These are phyloP conservation scores for Rambutsinella grinnellia DNA, from an alignment of 2,888 invertebrate species.

Conservation along the genomic window DNA sequence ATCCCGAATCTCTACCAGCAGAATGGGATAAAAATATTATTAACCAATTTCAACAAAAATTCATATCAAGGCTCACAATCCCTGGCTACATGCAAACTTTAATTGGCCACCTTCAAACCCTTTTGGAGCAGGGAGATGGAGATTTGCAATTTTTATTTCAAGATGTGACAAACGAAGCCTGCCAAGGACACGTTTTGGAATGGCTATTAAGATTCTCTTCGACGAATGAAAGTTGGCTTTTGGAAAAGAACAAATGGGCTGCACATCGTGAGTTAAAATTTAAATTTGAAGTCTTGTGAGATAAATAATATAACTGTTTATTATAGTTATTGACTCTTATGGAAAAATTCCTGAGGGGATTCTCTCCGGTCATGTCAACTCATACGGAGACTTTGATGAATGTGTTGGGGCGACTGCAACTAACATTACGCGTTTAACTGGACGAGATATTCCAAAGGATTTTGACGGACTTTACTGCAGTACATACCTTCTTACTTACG, in stretches of 20 bases:
- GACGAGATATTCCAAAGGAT: background rate
- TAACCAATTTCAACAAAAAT: no score
- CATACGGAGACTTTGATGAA: conserved; percentile 71
- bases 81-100: conserved; percentile 7
- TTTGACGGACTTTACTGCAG: conserved; percentile 61
- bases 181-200: conserved; percentile 41
- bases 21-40: no score
- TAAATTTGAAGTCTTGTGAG: no score
- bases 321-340: conserved; percentile 71
- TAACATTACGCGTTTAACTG: background rate
- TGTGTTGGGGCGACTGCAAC: conserved; percentile 66
- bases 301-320: background rate
- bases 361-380: conserved; percentile 70
- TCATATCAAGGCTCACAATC: no score
- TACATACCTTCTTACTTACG: conserved; percentile 8
- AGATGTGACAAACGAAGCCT: conserved; percentile 18
- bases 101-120: background rate
- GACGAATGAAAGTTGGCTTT: background rate
- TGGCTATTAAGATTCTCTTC: conserved; percentile 13
- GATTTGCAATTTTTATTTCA: conserved; percentile 6
- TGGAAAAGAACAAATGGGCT: conserved; percentile 37
- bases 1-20: no score
- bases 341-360: conserved; percentile 71
- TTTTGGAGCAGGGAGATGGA: background rate
- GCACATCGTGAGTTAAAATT: conserved; percentile 49